Percentiles rank a stretch among this genome's conserved stretches.
These are phyloP conservation scores for Caranx ignobilis DNA, from an alignment of 2,113 vertebrate genomes.

Conservation along the genomic window DNA sequence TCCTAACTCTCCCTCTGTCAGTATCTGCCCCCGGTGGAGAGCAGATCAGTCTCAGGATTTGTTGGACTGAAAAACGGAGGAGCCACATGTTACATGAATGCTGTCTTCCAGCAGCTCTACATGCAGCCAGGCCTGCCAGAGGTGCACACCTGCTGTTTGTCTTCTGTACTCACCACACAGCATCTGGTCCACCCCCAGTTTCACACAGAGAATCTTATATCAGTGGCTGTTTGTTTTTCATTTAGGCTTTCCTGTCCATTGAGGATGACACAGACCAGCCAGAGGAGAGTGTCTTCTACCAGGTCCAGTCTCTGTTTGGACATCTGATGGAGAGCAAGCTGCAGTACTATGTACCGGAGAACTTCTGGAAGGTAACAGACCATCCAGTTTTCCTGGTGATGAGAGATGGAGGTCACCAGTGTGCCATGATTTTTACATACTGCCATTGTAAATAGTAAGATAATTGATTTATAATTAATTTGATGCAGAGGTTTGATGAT, in stretches of 20 bases:
- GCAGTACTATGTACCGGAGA: constrained; percentile 98
- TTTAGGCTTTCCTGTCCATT: constrained; percentile 93
- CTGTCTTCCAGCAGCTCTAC: constrained; percentile 98
- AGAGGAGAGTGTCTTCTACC: constrained; percentile 97
- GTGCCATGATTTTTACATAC: neutral
- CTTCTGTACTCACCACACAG: constrained; percentile 9
- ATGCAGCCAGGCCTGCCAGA: constrained; percentile 98
- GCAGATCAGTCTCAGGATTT: constrained; percentile 94
- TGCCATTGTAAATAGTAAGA: too few relatives aligned
- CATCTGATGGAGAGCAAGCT: constrained; percentile 99
- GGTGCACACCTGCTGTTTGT: constrained; percentile 74
- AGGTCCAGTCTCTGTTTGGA: constrained; percentile 97
- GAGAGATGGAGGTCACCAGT: neutral
- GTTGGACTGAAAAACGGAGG: constrained; percentile 98
- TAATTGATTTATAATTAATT: too few relatives aligned
- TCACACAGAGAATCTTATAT: neutral
- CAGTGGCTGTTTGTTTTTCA: constrained; percentile 1
- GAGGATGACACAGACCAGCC: constrained; percentile 98
- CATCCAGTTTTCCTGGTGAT: neutral
- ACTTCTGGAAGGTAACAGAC: constrained; percentile 95
- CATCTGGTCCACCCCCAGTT: neutral
- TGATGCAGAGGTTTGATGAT: neutral
- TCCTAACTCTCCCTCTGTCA: constrained; percentile 48
- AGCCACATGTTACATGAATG: constrained; percentile 99
- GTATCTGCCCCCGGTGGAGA: constrained; percentile 98